These are phyloP conservation scores for Furnarius figulus DNA, from an alignment of 2,113 vertebrate species.

Conservation along the genomic window DNA sequence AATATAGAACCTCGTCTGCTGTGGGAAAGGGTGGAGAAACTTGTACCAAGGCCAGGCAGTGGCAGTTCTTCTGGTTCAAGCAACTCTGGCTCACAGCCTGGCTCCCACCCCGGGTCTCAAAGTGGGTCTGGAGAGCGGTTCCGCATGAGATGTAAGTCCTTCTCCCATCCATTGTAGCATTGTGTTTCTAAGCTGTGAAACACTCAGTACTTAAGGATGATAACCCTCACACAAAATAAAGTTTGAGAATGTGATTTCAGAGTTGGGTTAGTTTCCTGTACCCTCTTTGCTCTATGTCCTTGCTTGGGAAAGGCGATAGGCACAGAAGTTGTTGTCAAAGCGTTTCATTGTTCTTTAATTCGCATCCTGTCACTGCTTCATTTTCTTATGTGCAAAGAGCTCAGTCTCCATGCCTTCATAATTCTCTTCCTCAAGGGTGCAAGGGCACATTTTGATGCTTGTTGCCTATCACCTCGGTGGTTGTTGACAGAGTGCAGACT, in stretches of 20 bases:
- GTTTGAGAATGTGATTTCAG: not conserved
- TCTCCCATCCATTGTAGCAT: accelerated
- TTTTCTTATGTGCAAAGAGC: not conserved
- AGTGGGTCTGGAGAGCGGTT: constrained; percentile 92
- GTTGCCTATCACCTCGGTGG: not conserved
- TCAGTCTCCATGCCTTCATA: accelerated
- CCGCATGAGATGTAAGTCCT: constrained; percentile 89
- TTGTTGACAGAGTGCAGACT: not conserved
- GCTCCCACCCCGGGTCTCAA: constrained; percentile 87
- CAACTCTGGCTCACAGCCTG: constrained; percentile 90
- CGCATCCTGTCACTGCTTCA: not conserved
- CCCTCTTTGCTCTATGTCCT: not conserved
- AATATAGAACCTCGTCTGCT: constrained; percentile 91
- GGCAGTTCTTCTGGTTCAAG: constrained; percentile 96
- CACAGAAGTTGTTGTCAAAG: accelerated
- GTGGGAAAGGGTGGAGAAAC: constrained; percentile 96
- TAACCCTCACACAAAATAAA: not conserved
- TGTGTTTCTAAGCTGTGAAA: not conserved
- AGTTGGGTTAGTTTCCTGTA: not conserved
- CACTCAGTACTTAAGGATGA: not conserved
- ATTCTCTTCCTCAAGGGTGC: not conserved
- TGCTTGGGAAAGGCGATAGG: not conserved
- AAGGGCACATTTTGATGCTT: not conserved
- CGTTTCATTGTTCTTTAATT: not conserved
- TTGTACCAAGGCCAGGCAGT: constrained; percentile 88